These are phyloP conservation scores for Sylvia borin DNA, from an alignment of 2,797 vertebrate genomes.

Conservation along the genomic window DNA sequence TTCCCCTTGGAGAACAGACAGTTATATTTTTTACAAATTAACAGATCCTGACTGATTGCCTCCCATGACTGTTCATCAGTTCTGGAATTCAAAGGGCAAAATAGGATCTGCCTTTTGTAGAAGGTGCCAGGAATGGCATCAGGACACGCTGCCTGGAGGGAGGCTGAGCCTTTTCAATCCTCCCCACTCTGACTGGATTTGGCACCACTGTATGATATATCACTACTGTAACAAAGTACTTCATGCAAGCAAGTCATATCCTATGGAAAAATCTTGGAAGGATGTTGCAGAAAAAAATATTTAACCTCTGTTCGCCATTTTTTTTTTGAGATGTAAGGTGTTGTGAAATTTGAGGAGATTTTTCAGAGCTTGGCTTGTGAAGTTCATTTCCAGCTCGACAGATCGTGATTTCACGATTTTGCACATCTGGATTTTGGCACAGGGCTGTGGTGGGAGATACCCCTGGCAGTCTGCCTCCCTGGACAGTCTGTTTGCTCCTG, in stretches of 20 bases:
- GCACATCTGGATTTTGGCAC: slow-evolving; percentile 22
- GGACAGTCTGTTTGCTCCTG: not conserved
- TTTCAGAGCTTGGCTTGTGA: slow-evolving; percentile 26
- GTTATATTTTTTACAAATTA: not conserved
- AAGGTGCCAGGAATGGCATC: not conserved
- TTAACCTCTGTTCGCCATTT: not conserved
- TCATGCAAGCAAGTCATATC: not conserved
- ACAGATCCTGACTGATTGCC: slow-evolving; percentile 3
- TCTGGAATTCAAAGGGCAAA: slow-evolving; percentile 31
- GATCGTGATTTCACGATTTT: not conserved
- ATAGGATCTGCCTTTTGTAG: not conserved
- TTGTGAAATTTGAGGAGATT: slow-evolving; percentile 45
- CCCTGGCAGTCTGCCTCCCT: not conserved
- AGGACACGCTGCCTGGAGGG: not conserved
- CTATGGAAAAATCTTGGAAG: not conserved
- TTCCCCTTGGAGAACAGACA: not conserved
- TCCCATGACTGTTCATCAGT: not conserved
- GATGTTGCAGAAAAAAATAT: not conserved
- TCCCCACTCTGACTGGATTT: not conserved
- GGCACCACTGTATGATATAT: not conserved
- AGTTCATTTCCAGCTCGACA: slow-evolving; percentile 18
- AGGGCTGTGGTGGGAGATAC: not conserved
- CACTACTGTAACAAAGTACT: not conserved
- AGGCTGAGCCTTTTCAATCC: not conserved
- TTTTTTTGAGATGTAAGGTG: not conserved